Evolutionary conservation across 2,797 vertebrate species (phyloP).

Genomic region (Mallotus villosus): DNA sequence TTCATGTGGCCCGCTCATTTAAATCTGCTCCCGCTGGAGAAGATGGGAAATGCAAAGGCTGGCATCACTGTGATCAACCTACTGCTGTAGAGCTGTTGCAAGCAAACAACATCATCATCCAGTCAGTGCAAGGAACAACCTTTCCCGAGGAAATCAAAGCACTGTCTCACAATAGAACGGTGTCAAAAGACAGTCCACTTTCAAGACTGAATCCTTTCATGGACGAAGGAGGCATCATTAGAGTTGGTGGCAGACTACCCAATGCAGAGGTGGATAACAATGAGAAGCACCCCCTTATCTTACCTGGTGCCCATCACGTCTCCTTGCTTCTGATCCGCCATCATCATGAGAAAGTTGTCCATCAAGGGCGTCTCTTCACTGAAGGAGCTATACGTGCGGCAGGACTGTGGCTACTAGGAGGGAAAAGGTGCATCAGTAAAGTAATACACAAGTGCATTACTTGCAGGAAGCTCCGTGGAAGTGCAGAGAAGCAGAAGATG

Average conservation of each 20-base stretch:
- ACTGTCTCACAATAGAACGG: background rate
- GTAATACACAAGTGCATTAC: slow-evolving; percentile 18
- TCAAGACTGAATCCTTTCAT: slow-evolving; percentile 5
- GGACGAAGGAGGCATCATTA: slow-evolving; percentile 3
- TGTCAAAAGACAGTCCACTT: slow-evolving; percentile 11
- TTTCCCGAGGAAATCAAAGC: slow-evolving; percentile 28
- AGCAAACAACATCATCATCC: slow-evolving; percentile 19
- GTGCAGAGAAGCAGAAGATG: slow-evolving; percentile 1
- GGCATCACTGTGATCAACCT: slow-evolving; percentile 28
- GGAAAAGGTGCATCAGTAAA: slow-evolving; percentile 14
- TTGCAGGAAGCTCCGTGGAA: slow-evolving; percentile 15
- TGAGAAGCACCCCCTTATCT: slow-evolving; percentile 12
- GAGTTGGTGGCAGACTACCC: slow-evolving; percentile 9
- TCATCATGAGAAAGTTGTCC: background rate
- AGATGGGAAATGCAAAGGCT: slow-evolving; percentile 27
- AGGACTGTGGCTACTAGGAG: slow-evolving; percentile 14
- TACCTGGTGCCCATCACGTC: slow-evolving; percentile 8
- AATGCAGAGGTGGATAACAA: background rate
- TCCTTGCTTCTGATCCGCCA: background rate
- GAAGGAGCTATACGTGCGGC: slow-evolving; percentile 10
- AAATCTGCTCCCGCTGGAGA: background rate
- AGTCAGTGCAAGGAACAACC: slow-evolving; percentile 19
- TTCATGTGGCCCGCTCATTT: slow-evolving; percentile 22
- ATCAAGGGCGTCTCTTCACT: slow-evolving; percentile 12
- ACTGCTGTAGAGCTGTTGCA: slow-evolving; percentile 34